phyloP scores from a whole-genome alignment of 2,113 vertebrate genomes.

The Pteronura brasiliensis region DNA sequence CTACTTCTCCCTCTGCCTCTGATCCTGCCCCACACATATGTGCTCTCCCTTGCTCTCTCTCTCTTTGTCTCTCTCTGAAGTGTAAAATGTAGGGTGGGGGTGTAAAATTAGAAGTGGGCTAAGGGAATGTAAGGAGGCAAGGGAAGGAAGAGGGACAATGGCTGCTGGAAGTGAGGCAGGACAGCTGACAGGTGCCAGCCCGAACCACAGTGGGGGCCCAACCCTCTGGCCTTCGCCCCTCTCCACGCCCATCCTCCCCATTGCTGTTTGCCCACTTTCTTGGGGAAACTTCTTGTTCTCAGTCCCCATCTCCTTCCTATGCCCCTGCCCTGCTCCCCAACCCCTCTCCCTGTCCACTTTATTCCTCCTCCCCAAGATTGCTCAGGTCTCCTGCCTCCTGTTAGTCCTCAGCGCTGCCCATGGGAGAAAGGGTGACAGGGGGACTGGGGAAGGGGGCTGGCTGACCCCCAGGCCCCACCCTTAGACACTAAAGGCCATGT shows the following conservation, averaged over 20 bases:
- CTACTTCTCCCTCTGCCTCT: too few species aligned
- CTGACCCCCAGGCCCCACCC: too few species aligned
- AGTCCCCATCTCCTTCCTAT: neutral
- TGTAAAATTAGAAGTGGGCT: neutral
- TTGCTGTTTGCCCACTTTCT: neutral
- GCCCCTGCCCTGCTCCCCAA: neutral
- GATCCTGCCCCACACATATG: too few species aligned
- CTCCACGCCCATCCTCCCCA: neutral
- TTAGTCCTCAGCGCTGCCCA: rapidly evolving
- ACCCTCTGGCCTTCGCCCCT: neutral
- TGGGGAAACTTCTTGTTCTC: neutral
- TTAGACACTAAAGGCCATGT: too few species aligned
- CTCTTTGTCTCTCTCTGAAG: too few species aligned
- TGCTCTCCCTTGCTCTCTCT: too few species aligned
- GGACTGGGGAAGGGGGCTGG: too few species aligned
- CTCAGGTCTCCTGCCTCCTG: too few species aligned
- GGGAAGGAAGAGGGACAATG: neutral
- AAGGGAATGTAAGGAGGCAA: neutral
- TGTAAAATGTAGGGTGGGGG: too few species aligned
- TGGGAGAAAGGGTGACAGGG: too few species aligned
- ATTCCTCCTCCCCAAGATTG: neutral
- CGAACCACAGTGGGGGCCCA: neutral
- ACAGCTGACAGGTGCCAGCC: neutral
- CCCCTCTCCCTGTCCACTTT: neutral
- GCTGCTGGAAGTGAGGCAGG: neutral